Evolutionary conservation across 2,113 vertebrate genomes (phyloP).

Genomic region (Hippolais icterina): DNA sequence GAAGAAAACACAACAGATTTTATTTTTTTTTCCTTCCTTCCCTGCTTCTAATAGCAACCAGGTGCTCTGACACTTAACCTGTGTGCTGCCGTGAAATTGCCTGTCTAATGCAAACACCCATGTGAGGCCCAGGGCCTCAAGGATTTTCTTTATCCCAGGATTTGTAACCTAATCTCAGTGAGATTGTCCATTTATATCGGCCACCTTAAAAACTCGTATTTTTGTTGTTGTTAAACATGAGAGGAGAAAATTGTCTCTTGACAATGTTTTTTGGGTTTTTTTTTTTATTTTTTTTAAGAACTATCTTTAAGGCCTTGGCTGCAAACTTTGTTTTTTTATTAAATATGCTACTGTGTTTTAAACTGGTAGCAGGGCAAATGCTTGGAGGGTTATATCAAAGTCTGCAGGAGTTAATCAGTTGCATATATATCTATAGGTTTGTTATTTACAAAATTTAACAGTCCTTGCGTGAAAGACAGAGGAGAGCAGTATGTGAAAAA

Average conservation of each 20-base stretch:
- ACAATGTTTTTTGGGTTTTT: not conserved
- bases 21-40: not conserved
- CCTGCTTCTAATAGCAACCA: conserved; percentile 67
- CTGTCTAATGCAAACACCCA: conserved; percentile 24
- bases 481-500: not conserved
- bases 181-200: conserved; percentile 22
- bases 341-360: conserved; percentile 70
- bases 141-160: conserved; percentile 41
- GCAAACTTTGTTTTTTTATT: conserved; percentile 62
- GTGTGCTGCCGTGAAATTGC: conserved; percentile 49
- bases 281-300: not conserved
- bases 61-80: conserved; percentile 66
- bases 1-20: conserved; percentile 43
- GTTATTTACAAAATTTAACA: not conserved
- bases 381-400: conserved; percentile 64
- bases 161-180: conserved; percentile 46
- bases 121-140: not conserved
- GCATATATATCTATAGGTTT: not conserved
- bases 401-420: conserved; percentile 67
- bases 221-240: conserved; percentile 26
- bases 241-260: conserved; percentile 48
- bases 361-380: conserved; percentile 70
- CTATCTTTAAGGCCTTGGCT: conserved; percentile 36
- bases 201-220: not conserved
- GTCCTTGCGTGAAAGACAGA: not conserved